These are phyloP conservation scores for Lypha dubia DNA, from an alignment of 2,888 invertebrate species.

Conservation along the genomic window DNA sequence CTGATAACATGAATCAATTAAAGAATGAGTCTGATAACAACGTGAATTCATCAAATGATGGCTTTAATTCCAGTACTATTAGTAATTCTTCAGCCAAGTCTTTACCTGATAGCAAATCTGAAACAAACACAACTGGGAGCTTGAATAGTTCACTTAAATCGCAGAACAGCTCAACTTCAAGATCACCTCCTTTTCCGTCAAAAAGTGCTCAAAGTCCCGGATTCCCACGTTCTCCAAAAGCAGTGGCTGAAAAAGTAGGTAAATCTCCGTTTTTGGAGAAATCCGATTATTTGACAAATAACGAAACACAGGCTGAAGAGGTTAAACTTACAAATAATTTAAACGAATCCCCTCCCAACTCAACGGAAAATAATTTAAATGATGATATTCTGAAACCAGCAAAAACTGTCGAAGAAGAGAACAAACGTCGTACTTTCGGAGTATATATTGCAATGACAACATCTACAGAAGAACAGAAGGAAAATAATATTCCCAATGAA, in stretches of 20 bases:
- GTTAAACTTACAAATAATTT: slow-evolving; percentile 40
- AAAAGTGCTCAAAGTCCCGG: slow-evolving; percentile 70
- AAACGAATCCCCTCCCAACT: slow-evolving; percentile 55
- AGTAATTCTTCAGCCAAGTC: slow-evolving; percentile 25
- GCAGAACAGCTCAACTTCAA: slow-evolving; percentile 66
- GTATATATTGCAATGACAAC: neutral
- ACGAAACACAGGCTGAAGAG: neutral
- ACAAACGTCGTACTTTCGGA: slow-evolving; percentile 52
- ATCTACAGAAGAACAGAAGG: neutral
- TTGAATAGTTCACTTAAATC: slow-evolving; percentile 60
- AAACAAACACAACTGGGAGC: slow-evolving; percentile 66
- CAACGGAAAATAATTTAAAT: slow-evolving; percentile 2
- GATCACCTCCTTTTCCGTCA: slow-evolving; percentile 77
- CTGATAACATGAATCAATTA: neutral
- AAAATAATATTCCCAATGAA: neutral
- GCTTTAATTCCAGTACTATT: slow-evolving; percentile 24
- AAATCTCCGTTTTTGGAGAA: slow-evolving; percentile 76
- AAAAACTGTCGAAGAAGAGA: neutral
- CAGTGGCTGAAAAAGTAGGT: slow-evolving; percentile 64
- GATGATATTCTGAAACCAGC: neutral
- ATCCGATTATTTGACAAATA: slow-evolving; percentile 72
- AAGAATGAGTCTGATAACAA: neutral
- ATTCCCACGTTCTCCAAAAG: slow-evolving; percentile 78
- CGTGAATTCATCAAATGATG: slow-evolving; percentile 27
- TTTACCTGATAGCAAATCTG: slow-evolving; percentile 11